Evolutionary conservation across 2,888 invertebrate species (phyloP).

Genomic region (Mesorhabditis sp.): DNA sequence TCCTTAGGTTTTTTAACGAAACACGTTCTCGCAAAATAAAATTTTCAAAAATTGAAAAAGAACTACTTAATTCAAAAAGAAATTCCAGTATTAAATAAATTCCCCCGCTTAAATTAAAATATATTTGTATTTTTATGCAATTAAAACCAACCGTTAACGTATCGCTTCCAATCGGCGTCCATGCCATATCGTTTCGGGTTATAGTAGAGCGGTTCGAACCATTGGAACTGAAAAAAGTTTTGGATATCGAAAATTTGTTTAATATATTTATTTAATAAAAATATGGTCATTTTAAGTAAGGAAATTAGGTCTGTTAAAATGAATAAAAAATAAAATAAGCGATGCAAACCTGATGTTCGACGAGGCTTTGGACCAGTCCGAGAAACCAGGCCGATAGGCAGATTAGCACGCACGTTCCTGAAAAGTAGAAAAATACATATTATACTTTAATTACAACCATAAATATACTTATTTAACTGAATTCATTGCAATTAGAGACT

Average conservation of each 20-base stretch:
- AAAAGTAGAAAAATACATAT: conserved; percentile 6
- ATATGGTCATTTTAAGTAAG: not conserved
- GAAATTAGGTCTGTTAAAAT: not conserved
- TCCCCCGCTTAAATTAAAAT: not conserved
- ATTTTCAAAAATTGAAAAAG: not conserved
- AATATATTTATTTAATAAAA: not conserved
- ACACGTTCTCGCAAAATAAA: conserved; percentile 16
- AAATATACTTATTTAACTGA: not conserved
- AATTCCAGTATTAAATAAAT: not conserved
- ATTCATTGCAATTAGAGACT: not conserved
- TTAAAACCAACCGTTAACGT: conserved; percentile 5
- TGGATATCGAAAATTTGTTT: not conserved
- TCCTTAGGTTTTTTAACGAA: no score
- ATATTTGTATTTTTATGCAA: not conserved
- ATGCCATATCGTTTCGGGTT: conserved; percentile 39
- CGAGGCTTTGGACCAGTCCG: conserved; percentile 35
- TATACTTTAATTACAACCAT: not conserved
- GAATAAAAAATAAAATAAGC: not conserved
- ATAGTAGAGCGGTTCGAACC: conserved; percentile 45
- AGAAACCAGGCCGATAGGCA: conserved; percentile 43
- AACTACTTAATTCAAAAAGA: not conserved
- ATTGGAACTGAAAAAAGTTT: conserved; percentile 25
- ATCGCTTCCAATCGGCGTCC: conserved; percentile 35
- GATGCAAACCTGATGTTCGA: conserved; percentile 39
- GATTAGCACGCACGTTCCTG: conserved; percentile 33